Conservation (phyloP, 2,888 invertebrate genomes). For the Limnephilus marmoratus region DNA sequence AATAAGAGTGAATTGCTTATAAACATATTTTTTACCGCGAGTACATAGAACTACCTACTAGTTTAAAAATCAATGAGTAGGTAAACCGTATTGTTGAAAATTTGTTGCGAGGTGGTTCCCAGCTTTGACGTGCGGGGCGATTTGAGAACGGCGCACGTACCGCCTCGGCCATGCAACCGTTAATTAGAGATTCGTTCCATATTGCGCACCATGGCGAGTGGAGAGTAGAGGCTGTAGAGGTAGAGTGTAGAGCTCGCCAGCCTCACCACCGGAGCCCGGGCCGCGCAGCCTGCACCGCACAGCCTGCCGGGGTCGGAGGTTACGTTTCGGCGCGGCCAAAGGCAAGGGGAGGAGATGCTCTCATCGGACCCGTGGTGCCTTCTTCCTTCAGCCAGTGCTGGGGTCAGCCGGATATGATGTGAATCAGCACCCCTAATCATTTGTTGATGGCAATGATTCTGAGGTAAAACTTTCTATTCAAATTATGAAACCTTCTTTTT, state of each 20-base stretch:
- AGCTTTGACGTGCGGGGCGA: constrained; percentile 15
- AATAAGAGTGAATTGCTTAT: no score
- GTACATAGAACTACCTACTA: no score
- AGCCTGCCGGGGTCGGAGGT: constrained; percentile 62
- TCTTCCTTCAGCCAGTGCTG: neutral
- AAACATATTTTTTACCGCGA: no score
- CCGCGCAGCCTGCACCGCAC: constrained; percentile 30
- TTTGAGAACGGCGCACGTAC: constrained; percentile 60
- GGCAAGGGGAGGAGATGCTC: constrained; percentile 52
- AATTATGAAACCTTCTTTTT: no score
- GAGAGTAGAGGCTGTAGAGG: constrained; percentile 6
- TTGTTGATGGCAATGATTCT: neutral
- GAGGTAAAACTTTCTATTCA: neutral
- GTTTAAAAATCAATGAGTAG: neutral
- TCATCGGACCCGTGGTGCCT: neutral
- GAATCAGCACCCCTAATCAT: constrained; percentile 4
- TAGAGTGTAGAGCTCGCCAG: neutral
- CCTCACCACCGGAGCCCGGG: neutral
- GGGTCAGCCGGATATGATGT: neutral
- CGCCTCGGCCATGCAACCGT: constrained; percentile 61
- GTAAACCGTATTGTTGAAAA: neutral
- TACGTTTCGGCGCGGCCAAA: constrained; percentile 59
- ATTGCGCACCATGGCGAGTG: constrained; percentile 63
- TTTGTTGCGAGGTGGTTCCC: constrained; percentile 46
- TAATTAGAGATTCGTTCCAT: constrained; percentile 66